phyloP scores from a whole-genome alignment of 1,140 invertebrate species.

The Cecropterus lyciades region DNA sequence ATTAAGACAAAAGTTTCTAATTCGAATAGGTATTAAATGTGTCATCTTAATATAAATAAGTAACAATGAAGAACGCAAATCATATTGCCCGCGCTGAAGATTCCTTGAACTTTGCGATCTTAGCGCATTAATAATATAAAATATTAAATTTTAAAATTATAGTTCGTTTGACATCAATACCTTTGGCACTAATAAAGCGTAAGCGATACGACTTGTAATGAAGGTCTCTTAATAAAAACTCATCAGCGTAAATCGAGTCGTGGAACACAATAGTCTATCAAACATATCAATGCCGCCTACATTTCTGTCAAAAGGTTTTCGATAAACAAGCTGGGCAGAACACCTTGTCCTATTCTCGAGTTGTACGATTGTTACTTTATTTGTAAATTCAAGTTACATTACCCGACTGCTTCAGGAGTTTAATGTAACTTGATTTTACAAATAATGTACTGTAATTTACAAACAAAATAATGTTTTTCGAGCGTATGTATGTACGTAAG shows the following conservation, averaged over 20 bases:
- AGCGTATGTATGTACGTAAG: too few species aligned
- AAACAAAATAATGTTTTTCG: too few species aligned
- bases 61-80: background rate
- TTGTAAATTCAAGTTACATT: too few species aligned
- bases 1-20: too few species aligned
- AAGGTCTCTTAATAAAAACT: slow-evolving; percentile 52
- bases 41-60: too few species aligned
- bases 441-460: too few species aligned
- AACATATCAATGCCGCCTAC: slow-evolving; percentile 40
- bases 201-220: slow-evolving; percentile 20
- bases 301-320: slow-evolving; percentile 53
- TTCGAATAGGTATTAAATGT: background rate
- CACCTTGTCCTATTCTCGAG: slow-evolving; percentile 53
- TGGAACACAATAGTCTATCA: slow-evolving; percentile 64
- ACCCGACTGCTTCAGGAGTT: too few species aligned
- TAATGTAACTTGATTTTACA: too few species aligned
- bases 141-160: slow-evolving; percentile 16
- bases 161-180: slow-evolving; percentile 11
- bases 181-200: slow-evolving; percentile 16
- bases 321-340: slow-evolving; percentile 42
- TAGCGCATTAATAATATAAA: slow-evolving; percentile 3
- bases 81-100: background rate
- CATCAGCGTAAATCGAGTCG: slow-evolving; percentile 39
- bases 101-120: background rate
- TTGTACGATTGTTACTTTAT: too few species aligned